Conservation (phyloP, 2,797 vertebrate genomes). For the Phoebastria nigripes region DNA sequence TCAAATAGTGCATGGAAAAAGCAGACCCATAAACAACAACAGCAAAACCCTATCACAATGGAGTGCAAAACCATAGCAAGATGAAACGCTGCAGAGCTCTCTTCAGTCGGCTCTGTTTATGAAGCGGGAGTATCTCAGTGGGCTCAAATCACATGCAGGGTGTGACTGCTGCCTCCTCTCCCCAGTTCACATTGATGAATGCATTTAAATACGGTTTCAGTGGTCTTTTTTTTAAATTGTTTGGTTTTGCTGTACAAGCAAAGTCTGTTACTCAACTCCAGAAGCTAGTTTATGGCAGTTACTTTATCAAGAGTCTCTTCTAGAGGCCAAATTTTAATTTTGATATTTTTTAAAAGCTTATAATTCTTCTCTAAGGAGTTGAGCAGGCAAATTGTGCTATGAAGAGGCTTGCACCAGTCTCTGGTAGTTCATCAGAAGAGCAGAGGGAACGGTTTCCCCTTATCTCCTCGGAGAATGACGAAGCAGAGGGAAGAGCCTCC, state of each 20-base stretch:
- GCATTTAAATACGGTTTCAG: not conserved
- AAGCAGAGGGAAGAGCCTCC: not conserved
- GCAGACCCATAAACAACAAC: not conserved
- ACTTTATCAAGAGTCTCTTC: not conserved
- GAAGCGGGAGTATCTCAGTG: not conserved
- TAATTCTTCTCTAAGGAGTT: not conserved
- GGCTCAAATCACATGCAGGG: not conserved
- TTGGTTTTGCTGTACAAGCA: not conserved
- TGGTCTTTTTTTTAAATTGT: not conserved
- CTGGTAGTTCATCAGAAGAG: not conserved
- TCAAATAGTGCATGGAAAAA: not conserved
- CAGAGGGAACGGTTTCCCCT: not conserved
- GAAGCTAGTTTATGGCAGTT: not conserved
- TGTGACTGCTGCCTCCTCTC: not conserved
- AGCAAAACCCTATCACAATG: not conserved
- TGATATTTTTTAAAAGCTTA: not conserved
- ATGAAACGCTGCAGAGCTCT: not conserved
- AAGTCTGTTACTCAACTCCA: not conserved
- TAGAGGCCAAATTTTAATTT: not conserved
- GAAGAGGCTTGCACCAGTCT: not conserved
- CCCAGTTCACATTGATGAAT: not conserved
- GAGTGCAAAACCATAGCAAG: not conserved
- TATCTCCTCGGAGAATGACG: not conserved
- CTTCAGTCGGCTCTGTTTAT: not conserved
- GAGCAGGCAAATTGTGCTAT: not conserved